Base-by-base conservation (phyloP, 1,140 invertebrate genomes). In the Oncopodura yosiiana region DNA sequence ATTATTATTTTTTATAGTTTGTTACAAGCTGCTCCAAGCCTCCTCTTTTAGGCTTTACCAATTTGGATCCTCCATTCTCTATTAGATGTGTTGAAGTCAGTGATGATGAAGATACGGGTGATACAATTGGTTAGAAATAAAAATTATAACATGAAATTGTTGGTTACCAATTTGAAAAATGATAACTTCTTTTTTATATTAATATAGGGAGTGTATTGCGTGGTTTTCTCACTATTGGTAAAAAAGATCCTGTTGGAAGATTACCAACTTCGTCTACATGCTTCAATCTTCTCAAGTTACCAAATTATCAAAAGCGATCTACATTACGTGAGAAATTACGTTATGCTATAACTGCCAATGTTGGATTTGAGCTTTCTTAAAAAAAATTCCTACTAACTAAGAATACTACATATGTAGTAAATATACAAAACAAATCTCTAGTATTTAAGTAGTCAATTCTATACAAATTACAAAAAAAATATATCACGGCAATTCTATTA, bases 21-120 rank as follows among this genome's bases (percentile, higher is more conserved):
- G 94, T 98, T 1, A 99, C 95, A 14, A 96, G 92, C 67, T 99
- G 95, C 72, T 99, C 93, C 0, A 94, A 97, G 65, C 91, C 94
- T 3, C 96, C 96, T 27, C 75, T 99, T 11, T 74, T 99, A 12
- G 96, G 96, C 3, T 99, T 99, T 75, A 87, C 91, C 12, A 84
- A 97, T 71, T 74, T 99, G 29, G 94, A 99, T 69, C 96, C 96
- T 3, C 92, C 93, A 12, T 99, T 99, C 75, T 97, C 94, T 0
- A 98, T 99, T 67, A 82, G 96, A 55, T 99, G 95, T 74, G 93
- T 99, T 3, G 94, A 99, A 79, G 94, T 97, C 42, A 86, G 88
- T 23, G 94, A 99, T 69, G 94, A 99, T 69, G 93, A 98, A 76
- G 95, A 99, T 67, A 94, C 88, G 9, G 93, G 93, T 6, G 91